Percentiles rank a stretch among this genome's conserved stretches.
These are phyloP conservation scores for Vicugna pacos DNA, from an alignment of 2,113 vertebrate species.

Conservation along the genomic window DNA sequence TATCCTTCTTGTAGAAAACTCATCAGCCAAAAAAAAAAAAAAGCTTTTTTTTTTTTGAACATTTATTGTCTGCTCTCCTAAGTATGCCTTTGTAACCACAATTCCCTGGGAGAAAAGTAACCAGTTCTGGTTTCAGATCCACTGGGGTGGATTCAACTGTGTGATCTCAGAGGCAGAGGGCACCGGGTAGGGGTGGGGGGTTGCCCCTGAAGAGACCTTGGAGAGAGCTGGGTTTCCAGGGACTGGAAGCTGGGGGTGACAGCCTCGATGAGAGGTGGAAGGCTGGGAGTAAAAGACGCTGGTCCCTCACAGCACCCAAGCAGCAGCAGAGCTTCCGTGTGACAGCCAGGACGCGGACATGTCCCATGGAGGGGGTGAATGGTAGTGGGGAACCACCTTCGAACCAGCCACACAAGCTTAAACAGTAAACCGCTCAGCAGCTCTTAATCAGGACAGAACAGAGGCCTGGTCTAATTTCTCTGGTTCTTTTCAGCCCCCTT, in stretches of 20 bases:
- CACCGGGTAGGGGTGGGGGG: no score
- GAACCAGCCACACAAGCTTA: background rate
- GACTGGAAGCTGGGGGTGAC: no score
- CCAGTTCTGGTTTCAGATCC: background rate
- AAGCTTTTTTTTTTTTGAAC: background rate
- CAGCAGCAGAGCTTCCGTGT: background rate
- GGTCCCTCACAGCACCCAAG: background rate
- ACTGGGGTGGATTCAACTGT: background rate
- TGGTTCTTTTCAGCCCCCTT: background rate
- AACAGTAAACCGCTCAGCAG: background rate
- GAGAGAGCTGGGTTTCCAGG: background rate
- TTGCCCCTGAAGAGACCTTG: no score
- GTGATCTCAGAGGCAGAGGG: background rate
- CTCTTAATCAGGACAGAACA: background rate
- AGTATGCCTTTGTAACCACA: background rate
- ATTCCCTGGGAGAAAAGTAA: background rate
- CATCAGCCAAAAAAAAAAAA: background rate
- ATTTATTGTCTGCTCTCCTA: background rate
- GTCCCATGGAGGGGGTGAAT: fast-evolving
- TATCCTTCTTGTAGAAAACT: conserved; percentile 6
- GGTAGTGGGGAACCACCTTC: background rate
- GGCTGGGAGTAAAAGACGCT: fast-evolving
- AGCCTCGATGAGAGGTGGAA: fast-evolving
- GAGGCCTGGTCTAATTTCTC: background rate
- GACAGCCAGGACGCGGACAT: no score